phyloP scores from a whole-genome alignment of 2,888 invertebrate genomes.

The Phragmatobia fuliginosa region DNA sequence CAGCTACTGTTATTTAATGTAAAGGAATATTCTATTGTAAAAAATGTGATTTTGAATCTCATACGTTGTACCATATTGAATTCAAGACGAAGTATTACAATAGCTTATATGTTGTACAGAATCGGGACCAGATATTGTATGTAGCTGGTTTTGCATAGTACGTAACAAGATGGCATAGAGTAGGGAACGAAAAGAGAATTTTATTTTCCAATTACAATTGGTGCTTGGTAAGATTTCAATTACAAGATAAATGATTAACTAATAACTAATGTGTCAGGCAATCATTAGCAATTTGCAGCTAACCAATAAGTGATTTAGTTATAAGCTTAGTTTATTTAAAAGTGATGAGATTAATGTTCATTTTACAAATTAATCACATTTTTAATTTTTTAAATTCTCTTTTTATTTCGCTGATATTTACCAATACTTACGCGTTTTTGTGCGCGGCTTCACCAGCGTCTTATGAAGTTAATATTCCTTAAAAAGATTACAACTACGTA shows the following conservation, averaged over 20 bases:
- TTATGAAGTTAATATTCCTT: too few species aligned
- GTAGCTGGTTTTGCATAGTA: constrained; percentile 25
- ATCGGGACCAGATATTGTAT: constrained; percentile 40
- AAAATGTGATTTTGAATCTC: constrained; percentile 20
- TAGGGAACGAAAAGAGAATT: constrained; percentile 23
- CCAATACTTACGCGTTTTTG: too few species aligned
- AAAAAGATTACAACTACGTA: too few species aligned
- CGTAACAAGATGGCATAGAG: constrained; percentile 38
- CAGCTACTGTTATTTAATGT: background rate
- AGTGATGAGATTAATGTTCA: too few species aligned
- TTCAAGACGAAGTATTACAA: constrained; percentile 43
- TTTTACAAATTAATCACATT: too few species aligned
- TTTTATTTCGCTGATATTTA: too few species aligned
- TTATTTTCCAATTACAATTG: background rate
- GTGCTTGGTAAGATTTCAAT: background rate
- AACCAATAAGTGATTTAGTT: too few species aligned
- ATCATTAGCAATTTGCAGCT: too few species aligned
- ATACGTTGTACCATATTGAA: constrained; percentile 33
- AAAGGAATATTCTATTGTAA: background rate
- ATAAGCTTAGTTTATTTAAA: too few species aligned
- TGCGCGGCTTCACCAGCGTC: too few species aligned
- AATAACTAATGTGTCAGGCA: too few species aligned
- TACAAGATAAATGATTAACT: background rate
- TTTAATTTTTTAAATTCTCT: too few species aligned
- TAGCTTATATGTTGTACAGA: constrained; percentile 25